Evolutionary conservation across 2,888 invertebrate genomes (phyloP), one percentile per base, ranked within the genome.

Genomic region (Plagiodera versicolora): DNA sequence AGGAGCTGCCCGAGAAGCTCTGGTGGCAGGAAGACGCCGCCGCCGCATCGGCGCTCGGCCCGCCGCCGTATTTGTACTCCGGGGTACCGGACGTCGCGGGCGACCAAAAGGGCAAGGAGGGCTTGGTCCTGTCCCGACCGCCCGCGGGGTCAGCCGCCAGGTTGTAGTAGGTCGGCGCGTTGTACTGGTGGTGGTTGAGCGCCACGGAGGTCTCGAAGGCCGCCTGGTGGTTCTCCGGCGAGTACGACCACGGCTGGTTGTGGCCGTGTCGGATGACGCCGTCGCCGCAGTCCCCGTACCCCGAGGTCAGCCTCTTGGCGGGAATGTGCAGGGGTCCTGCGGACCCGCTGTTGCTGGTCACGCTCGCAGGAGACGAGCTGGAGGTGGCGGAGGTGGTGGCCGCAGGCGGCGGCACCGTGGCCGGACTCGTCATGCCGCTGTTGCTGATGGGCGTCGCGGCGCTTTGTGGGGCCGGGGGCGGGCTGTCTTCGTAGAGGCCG

Each of bases 241-340:
- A 88, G 79, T 90, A 90, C 74, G 87, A 88, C 90, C 90, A 90
- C 63, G 87, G 83, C 70, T 85, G 87, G 70, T 80, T 80, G 70
- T 88, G 89, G 72, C 90, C 87, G 82, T 91, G 90, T 69, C 91
- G 83, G 75, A 91, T 91, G 74, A 91, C 91, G 48, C 90, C 54
- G 87, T 86, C 75, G 86, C 86, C 61, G 85, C 76, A 82, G 69
- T 77, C 81, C 65, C 83, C 85, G 71, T 81, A 81, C 67, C 82
- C 80, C 60, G 85, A 80, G 20, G 83, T 81, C 60, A 85, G 82
- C 76, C 93, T 85, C 82, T 94, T 94, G 75, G 94, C 94, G 69
- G 94, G 94, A 82, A 94, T 94, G 84, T 94, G 94, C 67, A 94
- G 84, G 62, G 90, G 90, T 66, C 91, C 92, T 63, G 89, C 87